A percentile compares a stretch with the other conserved stretches of the same genome.
Conservation (phyloP, 2,888 invertebrate genomes). For the Drosophila niveifrons region DNA sequence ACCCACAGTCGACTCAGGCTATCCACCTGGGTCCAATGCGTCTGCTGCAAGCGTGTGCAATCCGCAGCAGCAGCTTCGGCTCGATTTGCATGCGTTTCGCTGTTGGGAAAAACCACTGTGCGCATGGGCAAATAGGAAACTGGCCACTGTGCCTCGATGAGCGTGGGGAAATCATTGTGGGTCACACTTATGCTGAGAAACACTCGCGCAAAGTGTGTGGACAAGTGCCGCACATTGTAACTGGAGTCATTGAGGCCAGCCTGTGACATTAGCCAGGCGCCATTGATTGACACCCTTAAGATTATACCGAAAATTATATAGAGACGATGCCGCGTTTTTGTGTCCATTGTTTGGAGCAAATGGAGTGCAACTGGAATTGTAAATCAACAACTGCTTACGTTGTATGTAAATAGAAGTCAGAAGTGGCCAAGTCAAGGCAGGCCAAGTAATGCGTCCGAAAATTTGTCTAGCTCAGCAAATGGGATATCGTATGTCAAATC, state of each 20-base stretch:
- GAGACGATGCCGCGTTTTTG: conserved; percentile 35
- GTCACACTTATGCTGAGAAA: conserved; percentile 79
- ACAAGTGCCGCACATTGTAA: conserved; percentile 81
- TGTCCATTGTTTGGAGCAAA: conserved; percentile 44
- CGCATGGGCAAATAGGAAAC: conserved; percentile 74
- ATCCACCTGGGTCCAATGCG: conserved; percentile 83
- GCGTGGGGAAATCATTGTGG: conserved; percentile 71
- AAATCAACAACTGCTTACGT: conserved; percentile 52
- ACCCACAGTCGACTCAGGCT: conserved; percentile 82
- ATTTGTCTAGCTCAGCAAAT: conserved; percentile 64
- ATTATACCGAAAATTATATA: conserved; percentile 17
- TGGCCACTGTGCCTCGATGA: conserved; percentile 83
- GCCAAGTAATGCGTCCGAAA: conserved; percentile 36
- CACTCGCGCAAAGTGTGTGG: conserved; percentile 80
- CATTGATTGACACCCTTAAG: conserved; percentile 14
- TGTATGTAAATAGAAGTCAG: conserved; percentile 47
- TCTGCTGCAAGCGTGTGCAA: conserved; percentile 79
- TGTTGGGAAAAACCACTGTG: conserved; percentile 69
- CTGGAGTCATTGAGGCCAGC: conserved; percentile 79
- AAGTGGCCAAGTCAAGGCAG: conserved; percentile 46
- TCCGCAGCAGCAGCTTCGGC: conserved; percentile 52
- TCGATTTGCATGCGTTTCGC: conserved; percentile 68
- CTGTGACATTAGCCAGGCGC: conserved; percentile 73
- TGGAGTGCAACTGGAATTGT: conserved; percentile 39
- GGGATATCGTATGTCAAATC: conserved; percentile 51